A percentile compares a stretch with the other conserved stretches of the same genome.
These are phyloP conservation scores for Hyposoter dolosus DNA, from an alignment of 2,888 invertebrate species.

Conservation along the genomic window DNA sequence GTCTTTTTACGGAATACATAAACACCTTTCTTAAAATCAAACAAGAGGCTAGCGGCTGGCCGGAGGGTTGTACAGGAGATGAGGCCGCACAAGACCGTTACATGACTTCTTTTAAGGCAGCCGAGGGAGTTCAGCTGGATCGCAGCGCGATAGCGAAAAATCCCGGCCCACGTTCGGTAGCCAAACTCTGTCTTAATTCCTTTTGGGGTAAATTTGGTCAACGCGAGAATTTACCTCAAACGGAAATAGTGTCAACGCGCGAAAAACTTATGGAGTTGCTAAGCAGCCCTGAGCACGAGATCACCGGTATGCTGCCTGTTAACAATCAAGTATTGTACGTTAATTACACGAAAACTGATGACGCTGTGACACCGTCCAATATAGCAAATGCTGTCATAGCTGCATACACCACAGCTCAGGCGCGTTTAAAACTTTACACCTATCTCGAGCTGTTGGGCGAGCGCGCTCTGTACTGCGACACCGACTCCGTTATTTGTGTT, in stretches of 20 bases:
- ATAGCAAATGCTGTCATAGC: slow-evolving; percentile 78
- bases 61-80: no score
- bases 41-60: slow-evolving; percentile 74
- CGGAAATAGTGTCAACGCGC: slow-evolving; percentile 65
- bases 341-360: slow-evolving; percentile 69
- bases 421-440: slow-evolving; percentile 78
- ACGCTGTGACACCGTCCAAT: slow-evolving; percentile 54
- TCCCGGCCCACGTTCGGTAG: slow-evolving; percentile 71
- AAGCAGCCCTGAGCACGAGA: slow-evolving; percentile 65
- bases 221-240: slow-evolving; percentile 70
- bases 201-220: slow-evolving; percentile 78
- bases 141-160: slow-evolving; percentile 69
- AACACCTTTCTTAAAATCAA: slow-evolving; percentile 59
- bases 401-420: slow-evolving; percentile 79
- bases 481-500: slow-evolving; percentile 57
- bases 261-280: no score
- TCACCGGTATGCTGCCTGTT: slow-evolving; percentile 65
- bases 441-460: slow-evolving; percentile 77
- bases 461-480: slow-evolving; percentile 80
- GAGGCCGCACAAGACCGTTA: slow-evolving; percentile 13
- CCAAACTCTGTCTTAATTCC: slow-evolving; percentile 75
- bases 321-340: slow-evolving; percentile 70
- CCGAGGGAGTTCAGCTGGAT: slow-evolving; percentile 72
- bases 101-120: slow-evolving; percentile 49
- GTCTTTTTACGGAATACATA: slow-evolving; percentile 74